Base-by-base conservation (phyloP, 2,113 vertebrate species). In the Chloropsis hardwickii region DNA sequence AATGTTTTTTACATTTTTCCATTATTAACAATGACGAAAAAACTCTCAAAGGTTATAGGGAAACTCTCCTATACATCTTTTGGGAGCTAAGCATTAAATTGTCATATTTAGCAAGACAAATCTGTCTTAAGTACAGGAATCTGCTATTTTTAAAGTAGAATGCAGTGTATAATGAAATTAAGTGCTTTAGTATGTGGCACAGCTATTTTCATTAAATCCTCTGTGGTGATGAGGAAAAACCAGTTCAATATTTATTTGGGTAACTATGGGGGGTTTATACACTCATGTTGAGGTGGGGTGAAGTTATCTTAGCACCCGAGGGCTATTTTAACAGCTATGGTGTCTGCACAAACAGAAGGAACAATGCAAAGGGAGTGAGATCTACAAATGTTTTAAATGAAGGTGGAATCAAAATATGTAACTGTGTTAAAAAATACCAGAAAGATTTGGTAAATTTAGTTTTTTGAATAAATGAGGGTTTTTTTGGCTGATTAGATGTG, bases 391-490 rank as follows among this genome's bases (percentile, higher is more conserved):
- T 61, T 40, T 53, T 24, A 77, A 94, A 29, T 73, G 18, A 72
- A 87, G 22, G 6, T 40, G n/a, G 42, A 53, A 58, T 67, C 5
- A 74, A 81, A 66, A 35, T 61, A 51, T 23, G 2, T 70, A 66
- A 35, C 15, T 51, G 1, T 44, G 22, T 81, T 81, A 37, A 80
- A 92, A 74, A 88, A 11, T 20, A 54, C 17, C 28, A 42, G 40
- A 57, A 82, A 56, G 11, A 18, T 60, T 69, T 60, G 11, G 6
- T 88, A 88, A 42, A 83, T 80, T 42, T 48, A 31, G 11, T n/a
- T 44, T 61, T 18, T 17, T 39, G 16, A 78, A 54, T 31, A 24
- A 50, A 11, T 29, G 10, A 5, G 10, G 8, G 0, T 0, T 7
- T 40, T 40, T 92, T 74, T 67, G 5, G 4, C 24, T 60, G 27